These are phyloP conservation scores for Todiramphus chloris DNA, from an alignment of 2,113 vertebrate genomes.

Conservation along the genomic window DNA sequence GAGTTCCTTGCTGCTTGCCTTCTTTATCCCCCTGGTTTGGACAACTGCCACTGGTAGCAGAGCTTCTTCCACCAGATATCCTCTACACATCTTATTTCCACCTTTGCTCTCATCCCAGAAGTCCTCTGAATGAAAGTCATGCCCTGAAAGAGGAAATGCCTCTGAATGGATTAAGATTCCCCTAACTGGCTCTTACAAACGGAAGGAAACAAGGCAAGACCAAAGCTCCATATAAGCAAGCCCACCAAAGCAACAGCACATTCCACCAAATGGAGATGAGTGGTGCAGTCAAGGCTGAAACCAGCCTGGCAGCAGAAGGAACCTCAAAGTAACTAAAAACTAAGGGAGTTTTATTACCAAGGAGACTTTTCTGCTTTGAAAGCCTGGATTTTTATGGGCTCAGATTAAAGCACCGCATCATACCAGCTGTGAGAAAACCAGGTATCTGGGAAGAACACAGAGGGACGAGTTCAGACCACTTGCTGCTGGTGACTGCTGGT, in stretches of 20 bases:
- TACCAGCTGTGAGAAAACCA: not conserved
- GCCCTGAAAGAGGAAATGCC: not conserved
- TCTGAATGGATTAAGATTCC: not conserved
- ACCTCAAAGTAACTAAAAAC: not conserved
- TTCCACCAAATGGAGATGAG: not conserved
- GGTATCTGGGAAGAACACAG: not conserved
- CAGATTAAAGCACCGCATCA: not conserved
- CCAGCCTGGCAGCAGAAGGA: not conserved
- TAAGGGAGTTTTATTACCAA: not conserved
- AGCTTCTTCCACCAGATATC: not conserved
- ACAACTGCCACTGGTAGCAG: not conserved
- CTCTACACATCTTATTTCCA: not conserved
- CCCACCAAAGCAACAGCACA: not conserved
- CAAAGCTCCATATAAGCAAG: rapidly evolving
- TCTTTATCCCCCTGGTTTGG: not conserved
- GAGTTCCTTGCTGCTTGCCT: not conserved
- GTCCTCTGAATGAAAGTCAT: not conserved
- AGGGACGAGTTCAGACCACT: not conserved
- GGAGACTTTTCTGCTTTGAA: not conserved
- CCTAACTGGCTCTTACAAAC: not conserved
- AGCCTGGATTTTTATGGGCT: not conserved
- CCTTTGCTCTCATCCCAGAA: not conserved
- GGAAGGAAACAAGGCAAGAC: not conserved
- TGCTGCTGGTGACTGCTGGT: too few relatives aligned
- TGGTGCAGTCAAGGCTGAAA: not conserved